Base-by-base conservation (phyloP, 2,797 vertebrate species). In the Neostethus bicornis region DNA sequence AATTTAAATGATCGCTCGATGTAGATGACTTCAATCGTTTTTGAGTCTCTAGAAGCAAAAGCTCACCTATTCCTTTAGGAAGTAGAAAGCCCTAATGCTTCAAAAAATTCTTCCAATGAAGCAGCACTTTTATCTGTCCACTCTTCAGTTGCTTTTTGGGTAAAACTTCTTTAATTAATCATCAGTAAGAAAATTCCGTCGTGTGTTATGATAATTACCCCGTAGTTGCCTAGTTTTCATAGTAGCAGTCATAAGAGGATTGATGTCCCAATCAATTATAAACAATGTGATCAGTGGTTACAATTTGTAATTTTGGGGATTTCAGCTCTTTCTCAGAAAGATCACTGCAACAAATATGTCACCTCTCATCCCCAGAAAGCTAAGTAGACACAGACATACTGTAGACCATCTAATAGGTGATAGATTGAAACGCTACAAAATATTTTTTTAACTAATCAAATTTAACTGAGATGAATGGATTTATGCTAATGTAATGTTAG, bases 1-100 rank as follows among this genome's bases (percentile, higher is more conserved):
- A 81, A 85, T 84, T 86, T 64, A 75, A 84, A 68, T 54, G 46
- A 71, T 59, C 61, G 63, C 66, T 75, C 83, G 77, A 67, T 0
- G 17, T 59, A 80, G 84, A 84, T 61, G 60, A 37, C 32, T 70
- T 58, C 76, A 62, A 79, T 80, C 71, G 65, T 77, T 70, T 53
- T 66, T 70, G 58, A 73, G 68, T 74, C 64, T 71, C 79, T 55
- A 53, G 19, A 52, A 64, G 66, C 70, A 50, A 46, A 70, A 59
- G 65, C 59, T 59, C 70, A 66, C 53, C 25, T 64, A 60, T 70
- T 66, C 43, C 53, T 65, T 64, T 41, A 54, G 39, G 47, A 73
- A 66, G 65, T 60, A 46, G 62, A 69, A 62, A 54, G 61, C 58
- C 65, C 75, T 48, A 42, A 60, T 58, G 66, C 51, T 56, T 76